phyloP scores from a whole-genome alignment of 2,797 vertebrate genomes.

The Manis pentadactyla region DNA sequence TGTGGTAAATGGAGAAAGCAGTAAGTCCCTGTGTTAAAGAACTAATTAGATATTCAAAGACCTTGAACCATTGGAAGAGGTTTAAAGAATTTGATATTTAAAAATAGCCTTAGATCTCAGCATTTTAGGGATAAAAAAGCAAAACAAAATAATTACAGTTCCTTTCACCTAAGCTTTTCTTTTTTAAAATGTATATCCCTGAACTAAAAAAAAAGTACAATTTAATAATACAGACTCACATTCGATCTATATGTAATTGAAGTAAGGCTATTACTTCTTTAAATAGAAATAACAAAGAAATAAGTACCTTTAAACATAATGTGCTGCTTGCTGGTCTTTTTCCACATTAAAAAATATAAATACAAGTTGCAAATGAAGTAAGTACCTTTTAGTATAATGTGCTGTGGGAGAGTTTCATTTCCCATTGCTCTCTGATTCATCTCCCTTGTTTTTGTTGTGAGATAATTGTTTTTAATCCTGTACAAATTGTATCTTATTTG shows the following conservation, averaged over 20 bases:
- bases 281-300: conserved; percentile 79
- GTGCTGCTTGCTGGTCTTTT: conserved; percentile 77
- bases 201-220: conserved; percentile 59
- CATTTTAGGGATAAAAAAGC: conserved; percentile 31
- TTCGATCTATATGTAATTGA: conserved; percentile 75
- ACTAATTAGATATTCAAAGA: background rate
- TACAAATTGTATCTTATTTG: conserved; percentile 25
- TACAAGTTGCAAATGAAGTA: conserved; percentile 73
- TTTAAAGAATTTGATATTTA: background rate
- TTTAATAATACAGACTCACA: conserved; percentile 72
- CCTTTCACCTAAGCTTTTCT: background rate
- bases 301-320: conserved; percentile 82
- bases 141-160: conserved; percentile 47
- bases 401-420: conserved; percentile 62
- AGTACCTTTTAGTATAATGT: conserved; percentile 74
- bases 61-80: background rate
- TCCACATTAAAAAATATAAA: conserved; percentile 71
- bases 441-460: conserved; percentile 50
- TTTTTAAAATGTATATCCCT: background rate
- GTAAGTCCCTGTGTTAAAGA: background rate
- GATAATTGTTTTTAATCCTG: background rate
- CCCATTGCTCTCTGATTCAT: conserved; percentile 47
- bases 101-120: conserved; percentile 15
- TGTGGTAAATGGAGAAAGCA: background rate
- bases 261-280: conserved; percentile 74